Evolutionary conservation across 1,140 invertebrate species (phyloP).

Genomic region (Venturia canescens): DNA sequence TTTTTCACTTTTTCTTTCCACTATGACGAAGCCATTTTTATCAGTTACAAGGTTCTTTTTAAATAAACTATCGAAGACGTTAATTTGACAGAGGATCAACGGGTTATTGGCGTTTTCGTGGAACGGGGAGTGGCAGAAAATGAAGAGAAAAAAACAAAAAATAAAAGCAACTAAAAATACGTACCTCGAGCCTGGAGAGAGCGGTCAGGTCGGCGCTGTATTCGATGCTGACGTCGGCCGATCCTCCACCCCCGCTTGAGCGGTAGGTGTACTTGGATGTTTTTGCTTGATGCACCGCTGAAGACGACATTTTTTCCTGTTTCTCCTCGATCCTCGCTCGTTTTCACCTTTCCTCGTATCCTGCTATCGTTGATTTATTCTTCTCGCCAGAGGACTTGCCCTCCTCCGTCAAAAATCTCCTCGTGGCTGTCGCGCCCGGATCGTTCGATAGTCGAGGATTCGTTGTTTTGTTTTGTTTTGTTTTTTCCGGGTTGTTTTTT

Average conservation of each 20-base stretch:
- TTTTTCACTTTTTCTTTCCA: constrained; percentile 21
- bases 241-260: constrained; percentile 85
- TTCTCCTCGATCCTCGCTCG: constrained; percentile 9
- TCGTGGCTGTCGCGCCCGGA: constrained; percentile 28
- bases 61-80: not conserved
- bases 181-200: constrained; percentile 95
- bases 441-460: not conserved
- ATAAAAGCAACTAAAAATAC: too few relatives aligned
- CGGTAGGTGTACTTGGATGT: constrained; percentile 93
- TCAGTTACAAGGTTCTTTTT: not conserved
- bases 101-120: not conserved
- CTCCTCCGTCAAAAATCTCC: constrained; percentile 51
- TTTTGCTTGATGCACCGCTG: constrained; percentile 83
- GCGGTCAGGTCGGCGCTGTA: constrained; percentile 94
- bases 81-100: not conserved
- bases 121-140: not conserved
- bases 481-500: too few relatives aligned
- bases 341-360: constrained; percentile 12
- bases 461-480: constrained; percentile 9
- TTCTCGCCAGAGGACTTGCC: constrained; percentile 42
- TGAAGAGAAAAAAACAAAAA: constrained; percentile 28
- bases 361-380: constrained; percentile 33
- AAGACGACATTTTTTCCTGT: constrained; percentile 78
- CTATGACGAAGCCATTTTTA: not conserved
- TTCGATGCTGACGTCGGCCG: constrained; percentile 94